phyloP scores from a whole-genome alignment of 2,888 invertebrate species.

The Lysandra bellargus region DNA sequence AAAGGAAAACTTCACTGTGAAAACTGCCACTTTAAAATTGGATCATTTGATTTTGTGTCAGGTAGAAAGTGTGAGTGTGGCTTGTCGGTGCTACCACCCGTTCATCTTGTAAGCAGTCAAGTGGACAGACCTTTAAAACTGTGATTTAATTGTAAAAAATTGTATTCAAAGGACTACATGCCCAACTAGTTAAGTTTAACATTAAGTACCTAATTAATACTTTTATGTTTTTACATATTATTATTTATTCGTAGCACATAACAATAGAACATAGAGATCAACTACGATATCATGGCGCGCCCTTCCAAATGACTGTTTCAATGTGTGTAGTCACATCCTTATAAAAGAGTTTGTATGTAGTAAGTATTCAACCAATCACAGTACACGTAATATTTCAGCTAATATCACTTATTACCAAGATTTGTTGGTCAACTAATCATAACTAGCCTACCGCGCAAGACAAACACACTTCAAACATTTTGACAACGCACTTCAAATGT shows the following conservation, averaged over 20 bases:
- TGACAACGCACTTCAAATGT: no score
- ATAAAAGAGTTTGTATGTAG: no score
- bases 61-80: conserved; percentile 83
- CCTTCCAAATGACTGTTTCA: no score
- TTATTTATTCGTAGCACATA: not conserved
- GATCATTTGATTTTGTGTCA: conserved; percentile 84
- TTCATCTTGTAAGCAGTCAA: conserved; percentile 83
- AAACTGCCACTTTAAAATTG: conserved; percentile 81
- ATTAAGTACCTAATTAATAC: not conserved
- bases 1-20: conserved; percentile 85
- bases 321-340: no score
- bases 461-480: no score
- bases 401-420: no score
- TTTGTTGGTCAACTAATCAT: no score
- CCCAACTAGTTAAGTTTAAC: not conserved
- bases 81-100: conserved; percentile 75
- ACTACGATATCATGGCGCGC: no score
- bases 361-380: no score
- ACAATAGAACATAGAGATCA: not conserved
- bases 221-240: not conserved
- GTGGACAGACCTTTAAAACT: conserved; percentile 71
- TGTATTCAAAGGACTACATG: not conserved
- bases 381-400: no score
- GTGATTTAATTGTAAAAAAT: not conserved
- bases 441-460: no score